phyloP scores from a whole-genome alignment of 2,797 vertebrate genomes.

The Psittacula echo region DNA sequence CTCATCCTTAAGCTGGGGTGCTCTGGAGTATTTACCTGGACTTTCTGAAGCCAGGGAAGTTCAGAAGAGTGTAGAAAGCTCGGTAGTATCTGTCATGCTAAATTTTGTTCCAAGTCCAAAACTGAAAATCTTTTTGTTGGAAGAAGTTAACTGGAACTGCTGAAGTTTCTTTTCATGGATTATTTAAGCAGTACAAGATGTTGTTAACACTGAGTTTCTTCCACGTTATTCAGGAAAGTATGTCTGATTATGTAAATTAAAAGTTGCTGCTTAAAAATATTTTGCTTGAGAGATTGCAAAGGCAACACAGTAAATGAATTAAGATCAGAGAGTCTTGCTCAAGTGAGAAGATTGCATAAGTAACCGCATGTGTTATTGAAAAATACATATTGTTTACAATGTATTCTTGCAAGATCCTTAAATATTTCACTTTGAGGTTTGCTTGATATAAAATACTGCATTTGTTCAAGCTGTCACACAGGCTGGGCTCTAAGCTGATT shows the following conservation, averaged over 20 bases:
- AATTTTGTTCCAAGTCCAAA: conserved; percentile 14
- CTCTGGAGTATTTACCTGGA: neutral
- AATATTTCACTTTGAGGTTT: conserved; percentile 76
- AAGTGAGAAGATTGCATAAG: conserved; percentile 74
- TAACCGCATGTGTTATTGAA: conserved; percentile 61
- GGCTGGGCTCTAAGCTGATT: conserved; percentile 62
- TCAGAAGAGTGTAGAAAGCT: neutral
- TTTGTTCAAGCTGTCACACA: conserved; percentile 69
- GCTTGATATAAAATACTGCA: conserved; percentile 68
- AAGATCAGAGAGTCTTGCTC: conserved; percentile 65
- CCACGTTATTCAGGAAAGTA: conserved; percentile 66
- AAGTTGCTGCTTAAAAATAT: conserved; percentile 71
- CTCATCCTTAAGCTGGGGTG: neutral
- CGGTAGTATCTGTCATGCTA: neutral
- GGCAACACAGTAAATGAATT: conserved; percentile 71
- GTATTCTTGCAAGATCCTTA: conserved; percentile 70
- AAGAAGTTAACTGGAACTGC: conserved; percentile 62
- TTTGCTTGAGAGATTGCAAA: conserved; percentile 65
- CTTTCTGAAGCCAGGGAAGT: neutral
- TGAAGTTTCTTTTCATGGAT: conserved; percentile 64
- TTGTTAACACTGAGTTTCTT: conserved; percentile 47
- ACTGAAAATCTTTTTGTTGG: conserved; percentile 59
- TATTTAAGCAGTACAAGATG: conserved; percentile 67
- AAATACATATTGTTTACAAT: conserved; percentile 71
- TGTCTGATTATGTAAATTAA: conserved; percentile 76